These are phyloP conservation scores for Stigmatopora argus DNA, from an alignment of 2,113 vertebrate species.

Conservation along the genomic window DNA sequence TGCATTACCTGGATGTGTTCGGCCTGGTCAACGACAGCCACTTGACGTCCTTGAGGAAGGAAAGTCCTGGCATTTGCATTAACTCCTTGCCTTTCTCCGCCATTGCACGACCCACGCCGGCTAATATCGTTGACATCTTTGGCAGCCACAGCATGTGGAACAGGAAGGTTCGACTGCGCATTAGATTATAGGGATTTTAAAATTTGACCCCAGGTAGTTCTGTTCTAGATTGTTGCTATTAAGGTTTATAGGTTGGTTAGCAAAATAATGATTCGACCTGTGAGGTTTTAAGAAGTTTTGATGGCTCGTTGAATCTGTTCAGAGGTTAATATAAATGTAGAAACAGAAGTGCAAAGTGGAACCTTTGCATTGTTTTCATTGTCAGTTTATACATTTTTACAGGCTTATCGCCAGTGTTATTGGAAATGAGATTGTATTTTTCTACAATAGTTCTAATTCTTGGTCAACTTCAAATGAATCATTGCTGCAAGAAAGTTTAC, in stretches of 20 bases:
- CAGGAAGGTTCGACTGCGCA: conserved; percentile 72
- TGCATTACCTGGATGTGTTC: conserved; percentile 83
- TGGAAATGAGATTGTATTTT: not conserved
- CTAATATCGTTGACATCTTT: conserved; percentile 1
- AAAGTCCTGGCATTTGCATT: conserved; percentile 75
- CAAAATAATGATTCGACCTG: not conserved
- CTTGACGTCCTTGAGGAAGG: conserved; percentile 74
- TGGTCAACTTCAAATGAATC: not conserved
- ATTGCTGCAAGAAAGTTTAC: not conserved
- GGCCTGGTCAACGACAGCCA: conserved; percentile 78
- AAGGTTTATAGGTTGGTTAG: not conserved
- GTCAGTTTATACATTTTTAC: not conserved
- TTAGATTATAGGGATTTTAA: conserved; percentile 30
- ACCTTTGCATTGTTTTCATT: not conserved
- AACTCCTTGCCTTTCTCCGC: conserved; percentile 79
- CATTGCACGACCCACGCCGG: conserved; percentile 78
- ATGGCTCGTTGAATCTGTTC: conserved; percentile 15
- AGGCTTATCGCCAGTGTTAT: not conserved
- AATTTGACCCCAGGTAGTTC: not conserved
- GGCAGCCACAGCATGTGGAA: conserved; percentile 78
- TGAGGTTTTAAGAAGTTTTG: not conserved
- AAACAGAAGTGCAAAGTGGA: conserved; percentile 7
- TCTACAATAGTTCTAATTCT: not conserved
- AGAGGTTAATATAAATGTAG: conserved; percentile 34
- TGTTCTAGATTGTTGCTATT: not conserved